Base-by-base conservation (phyloP, 2,888 invertebrate genomes). In the Lepidocyrtinus sp. region DNA sequence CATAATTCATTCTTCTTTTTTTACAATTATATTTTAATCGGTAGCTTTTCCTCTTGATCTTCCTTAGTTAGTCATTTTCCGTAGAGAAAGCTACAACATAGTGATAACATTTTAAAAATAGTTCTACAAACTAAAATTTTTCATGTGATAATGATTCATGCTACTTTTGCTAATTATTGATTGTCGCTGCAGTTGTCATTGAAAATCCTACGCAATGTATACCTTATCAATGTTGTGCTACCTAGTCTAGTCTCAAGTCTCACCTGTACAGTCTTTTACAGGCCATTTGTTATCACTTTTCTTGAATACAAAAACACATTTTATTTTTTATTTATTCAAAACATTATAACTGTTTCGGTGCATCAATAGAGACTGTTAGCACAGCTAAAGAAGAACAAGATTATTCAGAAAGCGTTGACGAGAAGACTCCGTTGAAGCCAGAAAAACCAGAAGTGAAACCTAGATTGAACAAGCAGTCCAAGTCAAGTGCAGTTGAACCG, bases 361-460 rank as follows among this genome's bases (percentile, higher is more conserved):
- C 26, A 26, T 50, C 26, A 45, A 64, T 64, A 50, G 50, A 50
- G 45, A 24, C 1, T 21, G 64, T 26, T 25, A 36, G 36, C 5
- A 7, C 36, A 12, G 36, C 17, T 3, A 73, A 21, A 62, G 45
- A 3, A 63, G n/a, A n/a, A 12, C 12, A 7, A n/a, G 17, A 7
- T 7, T 15, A 21, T 9, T 15, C 25, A 21, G 21, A 61, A n/a
- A 26, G 2, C 46, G 22, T 25, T 5, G 36, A 36, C 36, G 36
- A 7, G 5, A 7, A 36, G 12, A 36, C 5, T 36, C 12, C 36
- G 5, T 5, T 19, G 26, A 55, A 12, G 9, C 50, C 24, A 7
- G 69, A 68, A 1, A 59, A 46, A 59, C 67, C 59, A n/a, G 27
- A 7, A 17, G 62, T 63, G 15, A 75, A 61, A 26, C 24, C 64